Evolutionary conservation across 92 coral and sea anemone genomes (phyloP), one percentile per base, ranked within the genome.

Genomic region (Paramuricea clavata): DNA sequence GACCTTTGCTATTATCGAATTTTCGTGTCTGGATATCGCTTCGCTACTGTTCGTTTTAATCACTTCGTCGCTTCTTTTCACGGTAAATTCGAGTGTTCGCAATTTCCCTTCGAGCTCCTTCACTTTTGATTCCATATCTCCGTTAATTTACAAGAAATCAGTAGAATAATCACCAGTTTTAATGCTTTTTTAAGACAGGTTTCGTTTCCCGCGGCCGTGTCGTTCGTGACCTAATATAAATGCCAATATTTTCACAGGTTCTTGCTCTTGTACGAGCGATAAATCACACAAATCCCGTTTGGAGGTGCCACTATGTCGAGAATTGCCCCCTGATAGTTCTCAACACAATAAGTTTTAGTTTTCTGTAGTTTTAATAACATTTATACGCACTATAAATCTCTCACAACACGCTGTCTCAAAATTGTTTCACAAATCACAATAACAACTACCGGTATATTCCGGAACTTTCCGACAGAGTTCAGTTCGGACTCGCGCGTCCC

Each of bases 11-110:
- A 59, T 28, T 21, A 76, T 76, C 13, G 82, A 76, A 16, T 42
- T 25, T 49, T 76, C 82, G 16, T 76, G 82, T 50, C 82, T 76
- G 16, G 57, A 49, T 42, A 76, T 22, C 6, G 82, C 82, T 21
- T 76, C 82, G 57, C 22, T 19, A 34, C 35, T 76, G 49, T 21
- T 33, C 70, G 72, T 42, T 50, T 49, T 76, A 26, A 33, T 49
- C 82, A 49, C 60, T n/a, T n/a, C n/a, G n/a, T n/a, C n/a, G n/a
- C n/a, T 76, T 31, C 57, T 76, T 30, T 59, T 59, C 59, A 47
- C 57, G 6, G 82, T 15, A 28, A 76, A 76, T 12, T 33, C 57
- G 15, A 76, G 64, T 19, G 19, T 22, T 28, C 57, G 49, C 32
- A 76, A 59, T 49, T 76, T 76, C 2, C 74, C 72, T 8, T n/a